Base-by-base conservation (phyloP, 2,797 vertebrate genomes). In the Melanogrammus aeglefinus region DNA sequence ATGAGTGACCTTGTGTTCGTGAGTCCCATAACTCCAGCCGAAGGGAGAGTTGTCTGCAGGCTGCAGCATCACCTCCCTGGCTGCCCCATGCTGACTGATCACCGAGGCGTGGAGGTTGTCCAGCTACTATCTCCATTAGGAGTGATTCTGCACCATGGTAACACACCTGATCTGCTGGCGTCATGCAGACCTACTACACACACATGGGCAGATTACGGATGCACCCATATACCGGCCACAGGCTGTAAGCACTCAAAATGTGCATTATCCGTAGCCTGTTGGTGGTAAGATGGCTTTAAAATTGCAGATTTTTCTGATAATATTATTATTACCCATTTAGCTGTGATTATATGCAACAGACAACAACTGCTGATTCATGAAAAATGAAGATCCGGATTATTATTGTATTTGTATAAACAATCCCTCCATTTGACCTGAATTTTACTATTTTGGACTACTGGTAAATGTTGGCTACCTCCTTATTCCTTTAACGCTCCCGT, bases 81-180 rank as follows among this genome's bases (percentile, higher is more conserved):
- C 57, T 63, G 57, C 57, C n/a, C 57, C 57, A 63, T 63, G 57
- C 57, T 63, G 57, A 63, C 57, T 63, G 57, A 63, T 63, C 57
- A 24, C 57, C 57, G 21, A 63, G 57, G 16, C 47, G 47, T 33
- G 16, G 16, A 51, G n/a, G 57, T 2, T 21, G 57, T 63, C 21
- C 57, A 63, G 57, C n/a, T 63, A 63, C 5, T 21, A 63, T 6
- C 57, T 63, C 57, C 57, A 63, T 24, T n/a, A 63, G n/a, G 57
- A 63, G 57, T n/a, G 57, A 63, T 63, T 63, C 21, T 63, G n/a
- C 57, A 63, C 57, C 57, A 24, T 24, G 57, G 21, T 7, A n/a
- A 24, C 57, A 63, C 57, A 63, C 57, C 57, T 63, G 57, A 63
- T 63, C 57, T 63, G 57, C 57, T 9, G 57, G 57, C 57, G 6